Percentiles rank a stretch among this genome's conserved stretches.
phyloP scores from a whole-genome alignment of 2,888 invertebrate species.

The Athalia rosae region DNA sequence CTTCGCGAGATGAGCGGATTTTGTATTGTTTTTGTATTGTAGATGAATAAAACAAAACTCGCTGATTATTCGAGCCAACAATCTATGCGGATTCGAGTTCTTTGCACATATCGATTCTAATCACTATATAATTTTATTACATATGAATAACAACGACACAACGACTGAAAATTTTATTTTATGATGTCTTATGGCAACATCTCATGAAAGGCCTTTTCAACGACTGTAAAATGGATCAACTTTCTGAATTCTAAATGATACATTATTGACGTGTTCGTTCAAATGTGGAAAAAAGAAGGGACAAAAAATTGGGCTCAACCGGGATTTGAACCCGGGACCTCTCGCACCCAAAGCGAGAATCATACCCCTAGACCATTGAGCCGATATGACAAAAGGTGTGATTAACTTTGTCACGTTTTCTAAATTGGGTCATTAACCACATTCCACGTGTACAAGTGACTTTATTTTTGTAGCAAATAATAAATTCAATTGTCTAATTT shows the following conservation, averaged over 20 bases:
- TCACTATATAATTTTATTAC: no score
- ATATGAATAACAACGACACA: no score
- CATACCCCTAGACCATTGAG: conserved; percentile 50
- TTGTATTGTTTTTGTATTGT: no score
- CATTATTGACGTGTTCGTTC: not conserved
- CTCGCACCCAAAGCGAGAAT: conserved; percentile 52
- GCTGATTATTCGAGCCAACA: no score
- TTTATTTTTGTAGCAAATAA: not conserved
- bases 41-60: no score
- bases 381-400: not conserved
- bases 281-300: not conserved
- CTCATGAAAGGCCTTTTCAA: no score
- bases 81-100: no score
- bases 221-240: no score
- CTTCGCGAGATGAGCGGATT: no score
- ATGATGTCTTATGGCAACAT: no score
- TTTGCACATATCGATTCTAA: no score
- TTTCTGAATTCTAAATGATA: not conserved
- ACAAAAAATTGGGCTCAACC: conserved; percentile 70
- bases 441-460: not conserved
- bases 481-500: not conserved
- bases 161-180: no score
- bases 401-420: not conserved
- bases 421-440: not conserved
- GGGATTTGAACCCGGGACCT: conserved; percentile 70